phyloP scores from a whole-genome alignment of 2,113 vertebrate genomes.

The Genyomyrus donnyi region DNA sequence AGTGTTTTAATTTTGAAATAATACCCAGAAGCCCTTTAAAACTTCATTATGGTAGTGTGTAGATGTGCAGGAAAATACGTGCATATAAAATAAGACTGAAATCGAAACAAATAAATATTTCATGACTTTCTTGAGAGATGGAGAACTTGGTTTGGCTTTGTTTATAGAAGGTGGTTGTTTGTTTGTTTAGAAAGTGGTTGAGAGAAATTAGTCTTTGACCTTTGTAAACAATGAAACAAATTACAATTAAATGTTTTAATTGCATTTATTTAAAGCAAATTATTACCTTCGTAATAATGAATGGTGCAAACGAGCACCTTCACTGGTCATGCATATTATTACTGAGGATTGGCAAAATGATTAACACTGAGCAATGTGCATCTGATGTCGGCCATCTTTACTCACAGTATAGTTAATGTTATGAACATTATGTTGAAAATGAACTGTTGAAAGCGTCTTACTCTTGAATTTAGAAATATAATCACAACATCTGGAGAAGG shows the following conservation, averaged over 20 bases:
- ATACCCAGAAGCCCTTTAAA: not conserved
- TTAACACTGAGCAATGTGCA: not conserved
- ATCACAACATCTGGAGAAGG: not conserved
- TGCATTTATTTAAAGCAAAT: not conserved
- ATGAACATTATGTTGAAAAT: not conserved
- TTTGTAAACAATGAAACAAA: not conserved
- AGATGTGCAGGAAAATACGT: conserved; percentile 3
- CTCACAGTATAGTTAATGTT: not conserved
- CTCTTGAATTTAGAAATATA: not conserved
- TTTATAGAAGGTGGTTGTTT: not conserved
- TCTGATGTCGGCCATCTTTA: not conserved
- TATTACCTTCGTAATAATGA: not conserved
- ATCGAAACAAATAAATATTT: conserved; percentile 16
- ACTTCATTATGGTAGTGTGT: not conserved
- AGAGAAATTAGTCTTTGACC: not conserved
- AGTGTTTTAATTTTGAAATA: not conserved
- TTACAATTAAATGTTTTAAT: not conserved
- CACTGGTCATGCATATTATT: not conserved
- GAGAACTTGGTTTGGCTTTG: not conserved
- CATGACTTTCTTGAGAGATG: not conserved
- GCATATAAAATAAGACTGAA: conserved; percentile 28
- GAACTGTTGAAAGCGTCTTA: not conserved
- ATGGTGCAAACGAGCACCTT: not conserved
- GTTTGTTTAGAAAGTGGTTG: not conserved
- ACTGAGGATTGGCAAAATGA: not conserved